These are phyloP conservation scores for Biston betularia DNA, from an alignment of 2,888 invertebrate species.

Conservation along the genomic window DNA sequence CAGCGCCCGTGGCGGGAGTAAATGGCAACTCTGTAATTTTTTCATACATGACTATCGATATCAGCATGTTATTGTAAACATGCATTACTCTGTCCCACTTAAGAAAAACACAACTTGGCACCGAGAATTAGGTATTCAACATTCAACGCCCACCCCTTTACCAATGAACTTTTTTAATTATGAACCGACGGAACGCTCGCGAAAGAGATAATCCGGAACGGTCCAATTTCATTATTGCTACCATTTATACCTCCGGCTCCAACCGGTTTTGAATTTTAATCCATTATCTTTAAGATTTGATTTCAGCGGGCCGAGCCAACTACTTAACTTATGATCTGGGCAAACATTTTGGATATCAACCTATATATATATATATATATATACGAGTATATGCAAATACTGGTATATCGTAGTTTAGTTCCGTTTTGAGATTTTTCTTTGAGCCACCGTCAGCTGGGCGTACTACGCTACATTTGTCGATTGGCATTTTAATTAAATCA, in stretches of 20 bases:
- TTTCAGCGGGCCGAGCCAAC: neutral
- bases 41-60: neutral
- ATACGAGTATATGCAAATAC: too few species aligned
- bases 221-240: slow-evolving; percentile 48
- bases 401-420: neutral
- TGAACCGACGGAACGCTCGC: slow-evolving; percentile 42
- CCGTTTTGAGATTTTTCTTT: too few species aligned
- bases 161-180: slow-evolving; percentile 51
- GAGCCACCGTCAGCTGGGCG: too few species aligned
- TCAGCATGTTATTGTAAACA: neutral
- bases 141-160: slow-evolving; percentile 37
- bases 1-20: too few species aligned
- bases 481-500: too few species aligned
- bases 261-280: slow-evolving; percentile 25
- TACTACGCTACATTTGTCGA: too few species aligned
- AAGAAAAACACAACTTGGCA: slow-evolving; percentile 47
- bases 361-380: neutral
- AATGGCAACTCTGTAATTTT: neutral
- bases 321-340: slow-evolving; percentile 11
- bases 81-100: neutral
- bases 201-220: slow-evolving; percentile 47
- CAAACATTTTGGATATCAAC: slow-evolving; percentile 10
- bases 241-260: slow-evolving; percentile 37
- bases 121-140: slow-evolving; percentile 41
- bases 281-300: slow-evolving; percentile 21